Conservation (phyloP, 2,113 vertebrate genomes). For the Mus pahari region DNA sequence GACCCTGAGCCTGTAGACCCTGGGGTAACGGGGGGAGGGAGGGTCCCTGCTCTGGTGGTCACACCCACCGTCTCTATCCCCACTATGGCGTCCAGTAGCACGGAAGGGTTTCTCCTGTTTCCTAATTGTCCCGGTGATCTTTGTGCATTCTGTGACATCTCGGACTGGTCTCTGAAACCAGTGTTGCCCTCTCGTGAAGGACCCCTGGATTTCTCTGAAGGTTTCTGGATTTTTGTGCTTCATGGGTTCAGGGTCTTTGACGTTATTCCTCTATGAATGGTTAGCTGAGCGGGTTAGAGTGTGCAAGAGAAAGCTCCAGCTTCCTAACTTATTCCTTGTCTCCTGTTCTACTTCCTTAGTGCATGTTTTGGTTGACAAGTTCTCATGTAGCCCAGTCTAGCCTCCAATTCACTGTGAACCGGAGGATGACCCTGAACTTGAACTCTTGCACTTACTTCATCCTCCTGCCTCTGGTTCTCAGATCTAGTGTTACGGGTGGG, state of each 20-base stretch:
- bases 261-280: neutral
- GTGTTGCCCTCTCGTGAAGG: neutral
- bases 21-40: neutral
- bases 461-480: neutral
- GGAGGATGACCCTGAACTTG: neutral
- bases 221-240: neutral
- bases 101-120: neutral
- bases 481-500: neutral
- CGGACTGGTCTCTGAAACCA: neutral
- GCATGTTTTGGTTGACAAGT: no score
- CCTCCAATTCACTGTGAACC: neutral
- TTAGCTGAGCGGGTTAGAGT: neutral
- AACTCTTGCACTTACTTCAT: neutral
- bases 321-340: neutral
- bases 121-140: neutral
- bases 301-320: neutral
- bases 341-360: neutral
- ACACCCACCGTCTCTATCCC: neutral
- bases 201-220: neutral
- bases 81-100: neutral
- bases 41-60: neutral
- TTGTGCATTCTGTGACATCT: neutral
- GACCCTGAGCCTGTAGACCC: neutral
- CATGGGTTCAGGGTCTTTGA: neutral
- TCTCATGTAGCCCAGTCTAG: neutral